Evolutionary conservation across 2,888 invertebrate species (phyloP), one percentile per base, ranked within the genome.

Genomic region (Tipula vernalis): DNA sequence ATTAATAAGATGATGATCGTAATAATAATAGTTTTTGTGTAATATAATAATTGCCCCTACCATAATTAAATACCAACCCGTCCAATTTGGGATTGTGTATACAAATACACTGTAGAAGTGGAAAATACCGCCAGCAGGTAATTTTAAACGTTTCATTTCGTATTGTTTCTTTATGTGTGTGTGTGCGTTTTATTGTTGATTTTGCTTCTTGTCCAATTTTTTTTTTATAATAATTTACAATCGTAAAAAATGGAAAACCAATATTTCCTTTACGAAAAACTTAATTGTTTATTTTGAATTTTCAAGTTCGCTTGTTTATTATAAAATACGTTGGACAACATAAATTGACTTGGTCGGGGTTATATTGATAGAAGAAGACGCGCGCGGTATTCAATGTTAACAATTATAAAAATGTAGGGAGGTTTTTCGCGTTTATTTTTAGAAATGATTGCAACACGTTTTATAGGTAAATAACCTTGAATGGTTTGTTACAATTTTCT

Each of bases 1-100:
- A 71, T 71, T 71, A 71, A 71, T 71, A 71, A 71, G 71, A 71
- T 71, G 71, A 71, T 71, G 71, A 71, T 71, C 71, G 71, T 57
- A 57, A 57, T 57, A 15, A 57, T 15, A 57, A 57, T 57, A 57
- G 51, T 71, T 71, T 71, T 71, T 71, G 71, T 71, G 71, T 71
- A 71, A 71, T 18, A 71, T 28, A 71, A 71, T 71, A 71, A 71
- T 71, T 71, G 28, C 71, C 71, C 71, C 15, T 12, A 28, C 71
- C 71, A 71, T 28, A 18, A 71, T 71, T 10, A 28, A 71, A 18
- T 0, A 51, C 15, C 71, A 28, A 28, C 71, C 71, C 71, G 10
- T 71, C 71, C 71, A 71, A 71, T 28, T 71, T 71, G 28, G 71
- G 28, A 12, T 28, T 71, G 2, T 71, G 18, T 71, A 18, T 71